phyloP scores from a whole-genome alignment of 2,888 invertebrate genomes.

The Carterocephalus palaemon region DNA sequence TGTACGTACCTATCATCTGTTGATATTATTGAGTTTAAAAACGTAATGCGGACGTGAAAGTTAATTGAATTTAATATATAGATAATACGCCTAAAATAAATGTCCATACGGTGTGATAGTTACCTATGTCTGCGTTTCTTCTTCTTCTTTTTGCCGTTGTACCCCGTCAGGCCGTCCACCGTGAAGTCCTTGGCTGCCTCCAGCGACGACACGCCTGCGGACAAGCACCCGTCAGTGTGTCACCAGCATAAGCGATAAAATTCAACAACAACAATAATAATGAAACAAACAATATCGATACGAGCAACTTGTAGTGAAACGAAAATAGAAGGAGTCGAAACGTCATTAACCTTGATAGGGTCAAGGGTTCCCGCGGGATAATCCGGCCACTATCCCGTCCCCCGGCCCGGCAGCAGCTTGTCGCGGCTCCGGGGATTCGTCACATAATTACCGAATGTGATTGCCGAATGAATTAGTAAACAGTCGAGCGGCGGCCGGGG shows the following conservation, averaged over 20 bases:
- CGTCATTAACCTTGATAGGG: constrained; percentile 18
- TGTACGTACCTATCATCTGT: no score
- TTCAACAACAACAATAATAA: no score
- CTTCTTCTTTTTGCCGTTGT: constrained; percentile 95
- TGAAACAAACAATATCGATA: no score
- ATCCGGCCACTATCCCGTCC: constrained; percentile 25
- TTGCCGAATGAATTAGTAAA: constrained; percentile 73
- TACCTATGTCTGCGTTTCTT: constrained; percentile 94
- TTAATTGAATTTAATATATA: background rate
- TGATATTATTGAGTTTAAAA: no score
- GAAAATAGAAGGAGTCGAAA: background rate
- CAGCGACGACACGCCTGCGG: constrained; percentile 83
- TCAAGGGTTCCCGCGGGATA: constrained; percentile 20
- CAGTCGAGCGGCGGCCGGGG: constrained; percentile 44
- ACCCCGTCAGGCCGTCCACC: constrained; percentile 88
- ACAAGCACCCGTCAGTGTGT: background rate
- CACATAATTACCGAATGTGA: constrained; percentile 72
- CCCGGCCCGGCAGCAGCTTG: constrained; percentile 17
- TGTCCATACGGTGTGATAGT: constrained; percentile 43
- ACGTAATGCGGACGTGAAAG: background rate
- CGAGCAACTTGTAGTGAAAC: no score
- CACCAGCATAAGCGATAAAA: background rate
- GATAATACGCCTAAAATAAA: background rate
- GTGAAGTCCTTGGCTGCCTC: constrained; percentile 91
- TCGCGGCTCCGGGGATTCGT: constrained; percentile 45